These are phyloP conservation scores for Candidula unifasciata DNA, from an alignment of 2,888 invertebrate genomes.

Conservation along the genomic window DNA sequence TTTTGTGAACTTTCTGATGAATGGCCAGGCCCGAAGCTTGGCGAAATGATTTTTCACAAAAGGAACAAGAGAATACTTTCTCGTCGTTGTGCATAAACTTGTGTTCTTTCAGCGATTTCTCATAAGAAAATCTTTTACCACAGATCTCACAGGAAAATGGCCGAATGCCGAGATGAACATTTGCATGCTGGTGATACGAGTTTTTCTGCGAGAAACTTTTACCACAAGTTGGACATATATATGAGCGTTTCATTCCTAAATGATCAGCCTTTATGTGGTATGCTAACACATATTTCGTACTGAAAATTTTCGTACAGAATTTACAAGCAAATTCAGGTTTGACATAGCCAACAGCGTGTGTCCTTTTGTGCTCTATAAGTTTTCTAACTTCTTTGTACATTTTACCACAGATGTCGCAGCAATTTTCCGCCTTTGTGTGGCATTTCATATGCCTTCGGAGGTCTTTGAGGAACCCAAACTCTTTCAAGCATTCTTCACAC, in stretches of 20 bases:
- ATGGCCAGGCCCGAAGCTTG: conserved; percentile 77
- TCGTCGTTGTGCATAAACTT: conserved; percentile 74
- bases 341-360: conserved; percentile 63
- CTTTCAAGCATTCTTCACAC: conserved; percentile 65
- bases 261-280: conserved; percentile 69
- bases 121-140: conserved; percentile 68
- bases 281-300: conserved; percentile 67
- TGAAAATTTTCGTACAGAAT: conserved; percentile 66
- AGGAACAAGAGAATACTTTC: conserved; percentile 74
- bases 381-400: conserved; percentile 64
- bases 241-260: conserved; percentile 65
- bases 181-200: conserved; percentile 67
- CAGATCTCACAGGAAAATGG: conserved; percentile 71
- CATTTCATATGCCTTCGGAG: conserved; percentile 62
- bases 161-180: conserved; percentile 69
- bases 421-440: conserved; percentile 61
- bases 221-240: conserved; percentile 69
- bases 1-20: conserved; percentile 77
- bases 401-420: conserved; percentile 69
- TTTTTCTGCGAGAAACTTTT: conserved; percentile 69
- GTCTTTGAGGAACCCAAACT: conserved; percentile 66
- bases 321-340: conserved; percentile 67
- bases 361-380: conserved; percentile 61
- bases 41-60: conserved; percentile 75
- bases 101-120: conserved; percentile 71